Base-by-base conservation (phyloP, 1,140 invertebrate species). In the Patella vulgata region DNA sequence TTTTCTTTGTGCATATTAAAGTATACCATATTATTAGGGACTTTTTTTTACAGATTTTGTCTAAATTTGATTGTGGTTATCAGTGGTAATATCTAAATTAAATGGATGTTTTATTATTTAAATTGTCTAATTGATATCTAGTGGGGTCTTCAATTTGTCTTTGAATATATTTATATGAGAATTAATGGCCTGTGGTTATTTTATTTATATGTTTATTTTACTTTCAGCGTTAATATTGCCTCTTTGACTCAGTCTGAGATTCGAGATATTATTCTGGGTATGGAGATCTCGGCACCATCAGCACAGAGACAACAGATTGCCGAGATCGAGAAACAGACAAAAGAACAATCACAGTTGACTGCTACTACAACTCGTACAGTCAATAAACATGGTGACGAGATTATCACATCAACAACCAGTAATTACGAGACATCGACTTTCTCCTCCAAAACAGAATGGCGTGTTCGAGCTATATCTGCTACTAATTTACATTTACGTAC, bases 321-420 rank as follows among this genome's bases (percentile, higher is more conserved):
- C 1, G 98, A 99, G 85, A 99, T 99, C 75, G 98, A 99, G 83
- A 99, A 99, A 82, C 97, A 99, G 85, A 99, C 97, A 6, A 99
- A 99, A 80, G 97, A 99, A 83, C 97, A 99, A 82, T 96, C 94
- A 14, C 97, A 99, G 78, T 85, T 99, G 1, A 99, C 97, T 0
- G 96, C 97, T 0, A 99, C 97, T 0, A 99, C 97, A 0, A 99
- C 98, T 0, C 87, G 95, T 58, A 99, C 97, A 0, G 96, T 99
- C 8, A 99, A 99, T 85, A 99, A 99, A 83, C 97, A 99, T 78
- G 97, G 97, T 14, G 98, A 99, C 80, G 97, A 99, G 87, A 99
- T 99, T 67, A 99, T 99, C 59, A 98, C 97, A 0, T 94, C 94
- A 0, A 99, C 97, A 0, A 99, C 97, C 0, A 97, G 94, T 67